phyloP scores from a whole-genome alignment of 2,888 invertebrate species.

The Cerastoderma edule region DNA sequence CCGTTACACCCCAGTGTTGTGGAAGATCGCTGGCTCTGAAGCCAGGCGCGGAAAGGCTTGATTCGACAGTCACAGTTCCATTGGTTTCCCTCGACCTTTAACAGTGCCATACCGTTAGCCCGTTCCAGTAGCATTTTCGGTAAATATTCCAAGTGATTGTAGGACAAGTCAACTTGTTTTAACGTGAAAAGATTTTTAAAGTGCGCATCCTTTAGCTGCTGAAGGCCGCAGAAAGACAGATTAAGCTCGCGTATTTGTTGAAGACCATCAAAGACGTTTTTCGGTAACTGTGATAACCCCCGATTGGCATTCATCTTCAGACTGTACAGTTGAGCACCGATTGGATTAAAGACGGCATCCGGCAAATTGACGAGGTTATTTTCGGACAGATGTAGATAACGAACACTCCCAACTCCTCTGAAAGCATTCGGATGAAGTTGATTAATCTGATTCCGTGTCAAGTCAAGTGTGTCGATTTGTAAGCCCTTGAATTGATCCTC shows the following conservation, averaged over 20 bases:
- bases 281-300: conserved; percentile 61
- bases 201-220: conserved; percentile 50
- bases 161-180: conserved; percentile 70
- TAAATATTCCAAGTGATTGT: conserved; percentile 68
- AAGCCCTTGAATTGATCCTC: conserved; percentile 69
- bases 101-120: conserved; percentile 51
- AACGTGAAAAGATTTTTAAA: conserved; percentile 62
- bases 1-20: conserved; percentile 52
- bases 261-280: conserved; percentile 64
- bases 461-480: conserved; percentile 64
- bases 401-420: conserved; percentile 60
- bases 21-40: conserved; percentile 44
- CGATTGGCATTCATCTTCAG: conserved; percentile 69
- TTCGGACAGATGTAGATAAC: conserved; percentile 69
- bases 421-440: conserved; percentile 57
- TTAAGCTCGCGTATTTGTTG: conserved; percentile 69
- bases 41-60: conserved; percentile 69
- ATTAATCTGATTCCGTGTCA: conserved; percentile 70
- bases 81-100: conserved; percentile 68
- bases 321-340: conserved; percentile 61
- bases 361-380: conserved; percentile 67
- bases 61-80: conserved; percentile 78
- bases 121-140: conserved; percentile 57
- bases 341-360: conserved; percentile 60
- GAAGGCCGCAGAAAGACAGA: conserved; percentile 69